Evolutionary conservation across 2,797 vertebrate species (phyloP).

Genomic region (Lepilemur septentrionalis): DNA sequence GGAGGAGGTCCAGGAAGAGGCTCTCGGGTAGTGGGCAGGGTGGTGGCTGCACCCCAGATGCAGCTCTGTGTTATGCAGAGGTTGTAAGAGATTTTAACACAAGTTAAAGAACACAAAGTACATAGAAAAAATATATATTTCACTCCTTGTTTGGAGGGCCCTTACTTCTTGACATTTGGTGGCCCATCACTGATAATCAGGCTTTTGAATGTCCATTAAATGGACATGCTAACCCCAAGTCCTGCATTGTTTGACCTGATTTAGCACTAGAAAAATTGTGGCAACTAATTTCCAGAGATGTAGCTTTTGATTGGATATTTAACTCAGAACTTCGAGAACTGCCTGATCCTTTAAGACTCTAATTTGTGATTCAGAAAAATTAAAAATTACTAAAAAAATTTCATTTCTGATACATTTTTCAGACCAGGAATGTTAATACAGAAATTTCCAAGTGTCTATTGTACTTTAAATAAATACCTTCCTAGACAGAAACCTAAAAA

Average conservation of each 20-base stretch:
- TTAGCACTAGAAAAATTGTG: background rate
- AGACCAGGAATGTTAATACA: background rate
- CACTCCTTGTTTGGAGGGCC: background rate
- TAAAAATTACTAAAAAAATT: background rate
- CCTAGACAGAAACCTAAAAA: background rate
- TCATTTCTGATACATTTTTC: background rate
- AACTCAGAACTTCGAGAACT: background rate
- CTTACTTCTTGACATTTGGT: background rate
- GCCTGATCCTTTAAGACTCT: background rate
- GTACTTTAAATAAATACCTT: background rate
- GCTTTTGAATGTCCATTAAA: background rate
- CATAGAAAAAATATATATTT: background rate
- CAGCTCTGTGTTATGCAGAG: background rate
- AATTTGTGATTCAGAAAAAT: background rate
- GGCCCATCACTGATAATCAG: background rate
- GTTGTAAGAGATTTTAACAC: background rate
- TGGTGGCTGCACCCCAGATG: too few relatives aligned
- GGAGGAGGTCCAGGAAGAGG: too few relatives aligned
- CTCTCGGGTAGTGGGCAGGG: too few relatives aligned
- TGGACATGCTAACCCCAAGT: background rate
- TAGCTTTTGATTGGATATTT: background rate
- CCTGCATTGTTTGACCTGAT: background rate
- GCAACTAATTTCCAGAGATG: background rate
- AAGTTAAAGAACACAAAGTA: background rate
- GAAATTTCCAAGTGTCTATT: background rate